Percentiles rank a stretch among this genome's conserved stretches.
Conservation (phyloP, 1,140 invertebrate species). For the Heliothis subflexa region DNA sequence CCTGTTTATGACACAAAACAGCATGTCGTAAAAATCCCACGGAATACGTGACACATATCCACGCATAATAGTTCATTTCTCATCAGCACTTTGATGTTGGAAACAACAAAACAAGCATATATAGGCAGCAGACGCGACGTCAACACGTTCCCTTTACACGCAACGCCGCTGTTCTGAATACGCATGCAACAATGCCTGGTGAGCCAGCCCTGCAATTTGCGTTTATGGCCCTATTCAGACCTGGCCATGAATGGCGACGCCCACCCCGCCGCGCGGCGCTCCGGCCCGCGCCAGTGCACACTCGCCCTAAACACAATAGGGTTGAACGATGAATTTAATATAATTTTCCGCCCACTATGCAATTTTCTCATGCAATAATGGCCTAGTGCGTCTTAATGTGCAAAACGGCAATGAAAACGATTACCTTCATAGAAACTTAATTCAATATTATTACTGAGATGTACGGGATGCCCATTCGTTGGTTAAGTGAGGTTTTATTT, state of each 20-base stretch:
- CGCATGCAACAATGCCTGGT: conserved; percentile 30
- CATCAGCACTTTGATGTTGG: conserved; percentile 36
- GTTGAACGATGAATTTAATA: conserved; percentile 47
- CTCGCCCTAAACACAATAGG: conserved; percentile 45
- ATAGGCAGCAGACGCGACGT: conserved; percentile 21
- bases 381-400: conserved; percentile 22
- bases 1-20: not conserved
- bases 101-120: conserved; percentile 30
- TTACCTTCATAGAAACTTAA: conserved; percentile 1
- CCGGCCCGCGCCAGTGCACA: conserved; percentile 1
- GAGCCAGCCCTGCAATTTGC: conserved; percentile 57
- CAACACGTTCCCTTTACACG: conserved; percentile 24
- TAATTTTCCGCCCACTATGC: conserved; percentile 51
- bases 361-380: conserved; percentile 46
- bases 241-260: conserved; percentile 54
- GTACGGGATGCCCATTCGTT: conserved; percentile 13
- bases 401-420: conserved; percentile 26
- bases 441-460: conserved; percentile 34
- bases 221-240: conserved; percentile 58
- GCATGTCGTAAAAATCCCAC: conserved; percentile 18
- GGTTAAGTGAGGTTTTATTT: conserved; percentile 9
- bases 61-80: conserved; percentile 28
- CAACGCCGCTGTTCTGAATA: conserved; percentile 33
- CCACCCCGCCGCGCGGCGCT: conserved; percentile 34
- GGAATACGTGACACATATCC: conserved; percentile 20